Evolutionary conservation across 2,113 vertebrate genomes (phyloP).

Genomic region (Monopterus albus): DNA sequence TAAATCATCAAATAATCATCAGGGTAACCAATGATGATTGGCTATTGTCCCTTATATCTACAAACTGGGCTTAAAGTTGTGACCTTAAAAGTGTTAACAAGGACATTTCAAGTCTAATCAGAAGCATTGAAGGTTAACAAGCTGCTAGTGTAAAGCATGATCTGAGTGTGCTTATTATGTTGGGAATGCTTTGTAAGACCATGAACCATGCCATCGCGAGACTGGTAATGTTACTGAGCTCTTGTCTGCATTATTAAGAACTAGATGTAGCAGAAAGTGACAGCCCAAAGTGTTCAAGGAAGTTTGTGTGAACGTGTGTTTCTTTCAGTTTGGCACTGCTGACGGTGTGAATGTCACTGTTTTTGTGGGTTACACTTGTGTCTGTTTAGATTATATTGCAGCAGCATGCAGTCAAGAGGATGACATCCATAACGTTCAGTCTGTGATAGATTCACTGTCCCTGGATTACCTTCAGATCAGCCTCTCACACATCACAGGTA

Average conservation of each 20-base stretch:
- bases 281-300: neutral
- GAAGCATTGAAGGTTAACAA: neutral
- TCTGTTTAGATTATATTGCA: slow-evolving; percentile 86
- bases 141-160: neutral
- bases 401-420: slow-evolving; percentile 87
- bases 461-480: slow-evolving; percentile 98
- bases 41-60: too few species aligned
- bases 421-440: slow-evolving; percentile 93
- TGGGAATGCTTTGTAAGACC: slow-evolving; percentile 41
- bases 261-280: neutral
- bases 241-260: neutral
- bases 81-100: neutral
- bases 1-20: too few species aligned
- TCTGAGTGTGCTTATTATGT: slow-evolving; percentile 33
- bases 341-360: neutral
- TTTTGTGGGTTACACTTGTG: slow-evolving; percentile 12
- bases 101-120: neutral
- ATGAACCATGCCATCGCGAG: slow-evolving; percentile 35
- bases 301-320: neutral
- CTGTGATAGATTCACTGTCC: slow-evolving; percentile 94
- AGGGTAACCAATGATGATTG: too few species aligned
- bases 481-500: slow-evolving; percentile 96
- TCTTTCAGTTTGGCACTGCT: neutral
- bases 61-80: neutral
- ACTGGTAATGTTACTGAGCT: slow-evolving; percentile 9